phyloP scores from a whole-genome alignment of 2,888 invertebrate species.

The Plagiodera versicolora region DNA sequence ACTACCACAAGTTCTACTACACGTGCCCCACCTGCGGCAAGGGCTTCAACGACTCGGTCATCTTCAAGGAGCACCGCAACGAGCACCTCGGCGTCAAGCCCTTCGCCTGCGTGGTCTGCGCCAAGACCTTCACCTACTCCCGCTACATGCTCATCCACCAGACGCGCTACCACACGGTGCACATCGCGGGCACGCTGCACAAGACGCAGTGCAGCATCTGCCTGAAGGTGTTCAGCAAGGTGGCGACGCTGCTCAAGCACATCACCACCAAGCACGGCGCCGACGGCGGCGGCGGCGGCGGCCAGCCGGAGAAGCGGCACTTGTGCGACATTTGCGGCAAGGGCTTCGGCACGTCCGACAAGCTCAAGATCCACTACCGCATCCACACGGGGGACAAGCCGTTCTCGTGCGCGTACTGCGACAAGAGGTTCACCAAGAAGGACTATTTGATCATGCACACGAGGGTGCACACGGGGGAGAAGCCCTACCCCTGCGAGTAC shows the following conservation, averaged over 20 bases:
- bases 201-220: conserved; percentile 51
- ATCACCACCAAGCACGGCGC: conserved; percentile 49
- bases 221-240: conserved; percentile 46
- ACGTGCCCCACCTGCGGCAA: conserved; percentile 58
- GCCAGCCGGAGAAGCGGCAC: conserved; percentile 42
- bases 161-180: conserved; percentile 47
- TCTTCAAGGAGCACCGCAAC: conserved; percentile 54
- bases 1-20: conserved; percentile 56
- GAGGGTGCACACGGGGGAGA: conserved; percentile 50
- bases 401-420: conserved; percentile 43
- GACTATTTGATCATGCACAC: conserved; percentile 49
- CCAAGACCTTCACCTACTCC: conserved; percentile 50
- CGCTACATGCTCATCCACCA: conserved; percentile 46
- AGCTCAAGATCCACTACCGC: conserved; percentile 42
- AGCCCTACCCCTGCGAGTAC: conserved; percentile 49
- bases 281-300: conserved; percentile 29
- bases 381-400: conserved; percentile 47
- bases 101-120: conserved; percentile 55
- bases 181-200: conserved; percentile 53
- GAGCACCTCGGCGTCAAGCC: conserved; percentile 53
- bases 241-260: conserved; percentile 54
- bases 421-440: conserved; percentile 46
- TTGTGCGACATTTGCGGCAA: conserved; percentile 47
- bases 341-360: conserved; percentile 42
- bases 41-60: conserved; percentile 55